These are phyloP conservation scores for Lapara coniferarum DNA, from an alignment of 2,888 invertebrate species.

Conservation along the genomic window DNA sequence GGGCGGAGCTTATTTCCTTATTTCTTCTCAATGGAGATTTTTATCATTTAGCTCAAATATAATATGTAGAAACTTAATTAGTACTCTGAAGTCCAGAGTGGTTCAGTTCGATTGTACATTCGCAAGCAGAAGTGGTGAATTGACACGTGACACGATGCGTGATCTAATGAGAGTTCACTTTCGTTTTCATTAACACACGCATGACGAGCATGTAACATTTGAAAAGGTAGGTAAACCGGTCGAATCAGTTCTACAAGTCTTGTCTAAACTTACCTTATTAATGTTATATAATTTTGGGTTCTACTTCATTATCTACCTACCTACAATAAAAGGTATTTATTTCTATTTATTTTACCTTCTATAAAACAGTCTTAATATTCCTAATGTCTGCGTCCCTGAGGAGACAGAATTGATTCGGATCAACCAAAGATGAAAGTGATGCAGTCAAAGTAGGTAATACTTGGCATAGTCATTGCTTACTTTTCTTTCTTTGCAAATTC, in stretches of 20 bases:
- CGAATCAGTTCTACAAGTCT: neutral
- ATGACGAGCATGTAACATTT: slow-evolving; percentile 16
- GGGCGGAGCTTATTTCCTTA: too few relatives aligned
- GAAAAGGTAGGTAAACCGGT: slow-evolving; percentile 10
- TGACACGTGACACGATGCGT: slow-evolving; percentile 6
- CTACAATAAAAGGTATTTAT: too few relatives aligned
- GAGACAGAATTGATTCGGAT: too few relatives aligned
- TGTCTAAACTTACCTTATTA: neutral
- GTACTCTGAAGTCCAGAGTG: slow-evolving; percentile 5
- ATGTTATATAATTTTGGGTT: slow-evolving; percentile 1
- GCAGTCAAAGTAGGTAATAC: too few relatives aligned
- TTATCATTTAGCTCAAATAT: too few relatives aligned
- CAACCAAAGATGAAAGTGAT: too few relatives aligned
- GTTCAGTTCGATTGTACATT: slow-evolving; percentile 10
- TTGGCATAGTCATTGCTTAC: too few relatives aligned
- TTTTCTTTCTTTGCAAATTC: too few relatives aligned
- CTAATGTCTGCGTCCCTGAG: too few relatives aligned
- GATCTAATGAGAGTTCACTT: slow-evolving; percentile 20
- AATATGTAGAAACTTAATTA: slow-evolving; percentile 16
- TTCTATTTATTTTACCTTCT: too few relatives aligned
- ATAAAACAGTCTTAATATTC: too few relatives aligned
- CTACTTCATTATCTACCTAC: too few relatives aligned
- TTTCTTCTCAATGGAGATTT: neutral
- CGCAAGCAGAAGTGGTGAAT: slow-evolving; percentile 2
- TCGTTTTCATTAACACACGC: slow-evolving; percentile 15